A percentile compares a stretch with the other conserved stretches of the same genome.
These are phyloP conservation scores for Lissonota sp. DNA, from an alignment of 2,888 invertebrate species.

Conservation along the genomic window DNA sequence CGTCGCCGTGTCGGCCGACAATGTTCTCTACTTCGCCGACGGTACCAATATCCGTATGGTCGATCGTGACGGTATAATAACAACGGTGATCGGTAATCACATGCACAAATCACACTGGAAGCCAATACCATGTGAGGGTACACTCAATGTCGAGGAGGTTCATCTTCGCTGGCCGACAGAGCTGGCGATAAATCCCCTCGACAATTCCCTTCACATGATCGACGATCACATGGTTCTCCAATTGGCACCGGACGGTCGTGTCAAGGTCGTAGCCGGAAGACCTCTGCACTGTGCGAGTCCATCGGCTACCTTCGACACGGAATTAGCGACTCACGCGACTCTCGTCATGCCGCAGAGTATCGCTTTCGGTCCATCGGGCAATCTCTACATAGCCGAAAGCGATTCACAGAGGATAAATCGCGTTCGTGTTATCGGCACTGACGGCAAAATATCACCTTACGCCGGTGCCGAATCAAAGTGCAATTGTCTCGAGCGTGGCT, in stretches of 20 bases:
- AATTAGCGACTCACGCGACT: constrained; percentile 95
- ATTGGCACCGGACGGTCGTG: constrained; percentile 95
- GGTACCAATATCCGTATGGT: constrained; percentile 98
- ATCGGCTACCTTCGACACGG: constrained; percentile 91
- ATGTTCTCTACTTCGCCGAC: constrained; percentile 97
- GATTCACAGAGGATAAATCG: constrained; percentile 97
- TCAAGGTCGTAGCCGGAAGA: constrained; percentile 96
- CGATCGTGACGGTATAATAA: constrained; percentile 95
- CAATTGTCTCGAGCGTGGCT: constrained; percentile 95
- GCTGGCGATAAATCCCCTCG: constrained; percentile 96
- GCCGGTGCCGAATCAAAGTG: constrained; percentile 97
- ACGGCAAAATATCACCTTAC: constrained; percentile 96
- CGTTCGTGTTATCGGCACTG: constrained; percentile 95
- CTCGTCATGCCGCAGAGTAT: constrained; percentile 97
- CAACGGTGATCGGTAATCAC: constrained; percentile 96
- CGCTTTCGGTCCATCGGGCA: constrained; percentile 95
- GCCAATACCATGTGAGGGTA: constrained; percentile 96
- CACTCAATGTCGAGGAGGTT: constrained; percentile 95
- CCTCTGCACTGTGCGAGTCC: constrained; percentile 96
- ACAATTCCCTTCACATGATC: constrained; percentile 97
- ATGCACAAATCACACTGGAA: constrained; percentile 98
- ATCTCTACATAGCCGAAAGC: constrained; percentile 97
- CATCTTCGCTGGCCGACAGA: constrained; percentile 98
- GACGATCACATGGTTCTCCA: constrained; percentile 98
- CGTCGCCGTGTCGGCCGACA: constrained; percentile 96